phyloP scores from a whole-genome alignment of 2,113 vertebrate species.

The Furnarius figulus region DNA sequence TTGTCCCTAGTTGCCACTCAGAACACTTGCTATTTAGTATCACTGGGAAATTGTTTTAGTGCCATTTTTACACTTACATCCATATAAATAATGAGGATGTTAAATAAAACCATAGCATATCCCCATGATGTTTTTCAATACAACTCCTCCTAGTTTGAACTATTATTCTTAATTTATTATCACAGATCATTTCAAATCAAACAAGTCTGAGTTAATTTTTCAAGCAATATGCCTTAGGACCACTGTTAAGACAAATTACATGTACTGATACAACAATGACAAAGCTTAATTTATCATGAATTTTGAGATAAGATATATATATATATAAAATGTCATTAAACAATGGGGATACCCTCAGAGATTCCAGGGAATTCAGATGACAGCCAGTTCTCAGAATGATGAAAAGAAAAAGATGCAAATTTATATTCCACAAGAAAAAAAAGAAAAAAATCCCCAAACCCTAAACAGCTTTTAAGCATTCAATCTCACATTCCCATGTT shows the following conservation, averaged over 20 bases:
- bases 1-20: neutral
- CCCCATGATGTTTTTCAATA: neutral
- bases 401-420: neutral
- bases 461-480: neutral
- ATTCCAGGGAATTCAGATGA: neutral
- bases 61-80: neutral
- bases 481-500: neutral
- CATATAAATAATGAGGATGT: neutral
- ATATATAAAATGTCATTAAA: neutral
- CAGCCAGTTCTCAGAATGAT: neutral
- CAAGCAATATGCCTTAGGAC: neutral
- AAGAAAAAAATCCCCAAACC: neutral
- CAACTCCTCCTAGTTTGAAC: neutral
- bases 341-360: neutral
- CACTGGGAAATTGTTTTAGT: neutral
- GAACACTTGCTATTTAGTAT: constrained; percentile 6
- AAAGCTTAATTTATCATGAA: neutral
- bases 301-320: neutral
- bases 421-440: neutral
- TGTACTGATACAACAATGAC: neutral
- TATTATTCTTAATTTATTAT: neutral
- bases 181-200: neutral
- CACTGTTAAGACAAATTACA: neutral
- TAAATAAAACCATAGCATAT: constrained; percentile 20
- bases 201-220: neutral